Evolutionary conservation across 2,113 vertebrate genomes (phyloP).

Genomic region (Monopterus albus): DNA sequence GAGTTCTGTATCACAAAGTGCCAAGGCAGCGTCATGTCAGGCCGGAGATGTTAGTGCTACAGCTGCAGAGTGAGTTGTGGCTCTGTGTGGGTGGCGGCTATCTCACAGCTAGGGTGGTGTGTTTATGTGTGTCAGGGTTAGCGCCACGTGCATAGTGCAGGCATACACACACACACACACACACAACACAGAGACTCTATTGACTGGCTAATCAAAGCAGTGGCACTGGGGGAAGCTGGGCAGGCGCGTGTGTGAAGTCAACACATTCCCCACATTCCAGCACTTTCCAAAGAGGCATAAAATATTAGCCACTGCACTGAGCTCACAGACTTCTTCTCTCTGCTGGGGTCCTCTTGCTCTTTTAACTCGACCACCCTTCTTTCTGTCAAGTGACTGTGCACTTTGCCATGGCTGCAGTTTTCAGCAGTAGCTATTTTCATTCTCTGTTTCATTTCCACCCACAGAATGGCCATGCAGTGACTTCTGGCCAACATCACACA

Average conservation of each 20-base stretch:
- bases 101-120: constrained; percentile 63
- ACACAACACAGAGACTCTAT: constrained; percentile 77
- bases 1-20: constrained; percentile 1
- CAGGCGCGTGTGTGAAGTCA: constrained; percentile 83
- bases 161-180: constrained; percentile 39
- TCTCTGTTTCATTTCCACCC: constrained; percentile 35
- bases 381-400: constrained; percentile 56
- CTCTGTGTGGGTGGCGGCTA: constrained; percentile 65
- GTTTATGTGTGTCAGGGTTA: constrained; percentile 76
- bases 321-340: constrained; percentile 32
- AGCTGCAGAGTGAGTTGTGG: constrained; percentile 60
- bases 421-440: constrained; percentile 14
- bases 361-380: constrained; percentile 28
- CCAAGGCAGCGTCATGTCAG: constrained; percentile 30
- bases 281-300: constrained; percentile 85
- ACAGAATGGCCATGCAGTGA: constrained; percentile 46
- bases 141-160: constrained; percentile 69
- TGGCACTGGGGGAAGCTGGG: constrained; percentile 68
- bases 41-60: constrained; percentile 50
- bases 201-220: constrained; percentile 81
- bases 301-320: constrained; percentile 76
- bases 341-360: constrained; percentile 42
- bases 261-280: constrained; percentile 89
- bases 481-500: constrained; percentile 38
- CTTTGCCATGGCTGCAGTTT: constrained; percentile 48